These are phyloP conservation scores for Andrena dorsata DNA, from an alignment of 2,888 invertebrate genomes.

Conservation along the genomic window DNA sequence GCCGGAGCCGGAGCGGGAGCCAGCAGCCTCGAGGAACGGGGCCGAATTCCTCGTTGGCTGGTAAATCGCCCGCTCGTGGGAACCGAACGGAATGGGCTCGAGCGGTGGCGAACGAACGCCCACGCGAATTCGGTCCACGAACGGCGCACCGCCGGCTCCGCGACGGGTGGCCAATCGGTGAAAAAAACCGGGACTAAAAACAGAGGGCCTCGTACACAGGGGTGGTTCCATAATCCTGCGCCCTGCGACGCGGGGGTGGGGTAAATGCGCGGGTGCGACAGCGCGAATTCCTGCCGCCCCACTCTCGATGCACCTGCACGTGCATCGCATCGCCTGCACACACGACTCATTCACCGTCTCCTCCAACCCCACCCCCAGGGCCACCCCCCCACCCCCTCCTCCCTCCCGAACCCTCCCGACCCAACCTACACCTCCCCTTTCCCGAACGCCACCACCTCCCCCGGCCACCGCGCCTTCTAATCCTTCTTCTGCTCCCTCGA, in stretches of 20 bases:
- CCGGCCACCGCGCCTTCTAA: not conserved
- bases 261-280: conserved; percentile 81
- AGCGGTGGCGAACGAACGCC: conserved; percentile 66
- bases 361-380: conserved; percentile 38
- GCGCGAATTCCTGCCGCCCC: conserved; percentile 77
- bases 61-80: conserved; percentile 49
- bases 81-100: conserved; percentile 59
- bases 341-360: conserved; percentile 66
- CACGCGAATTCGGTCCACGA: conserved; percentile 74
- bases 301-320: conserved; percentile 75
- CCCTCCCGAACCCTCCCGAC: not conserved
- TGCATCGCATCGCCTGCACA: conserved; percentile 74
- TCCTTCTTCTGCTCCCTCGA: conserved; percentile 18
- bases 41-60: conserved; percentile 46
- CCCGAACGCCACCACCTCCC: not conserved
- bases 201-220: conserved; percentile 78
- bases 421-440: not conserved
- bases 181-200: conserved; percentile 81
- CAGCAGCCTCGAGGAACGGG: conserved; percentile 23
- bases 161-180: conserved; percentile 78
- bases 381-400: conserved; percentile 8
- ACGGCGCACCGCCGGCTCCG: conserved; percentile 69
- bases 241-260: conserved; percentile 77
- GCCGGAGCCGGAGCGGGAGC: not conserved
- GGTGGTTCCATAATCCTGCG: conserved; percentile 82